Evolutionary conservation across 2,113 vertebrate species (phyloP), one percentile per base, ranked within the genome.

Genomic region (Proteles cristata): DNA sequence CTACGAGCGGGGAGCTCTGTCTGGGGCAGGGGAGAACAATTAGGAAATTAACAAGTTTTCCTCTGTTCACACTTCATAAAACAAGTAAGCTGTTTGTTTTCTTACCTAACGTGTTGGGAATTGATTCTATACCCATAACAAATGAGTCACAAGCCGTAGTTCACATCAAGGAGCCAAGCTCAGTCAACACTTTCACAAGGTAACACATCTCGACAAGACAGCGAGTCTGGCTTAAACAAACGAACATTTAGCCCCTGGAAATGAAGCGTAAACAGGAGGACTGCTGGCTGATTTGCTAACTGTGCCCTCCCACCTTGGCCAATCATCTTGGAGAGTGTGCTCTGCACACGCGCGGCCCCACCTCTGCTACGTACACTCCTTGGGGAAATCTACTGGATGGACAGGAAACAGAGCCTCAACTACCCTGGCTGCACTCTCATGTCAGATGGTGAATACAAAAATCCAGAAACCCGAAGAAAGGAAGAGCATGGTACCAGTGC

Each of bases 61-160:
- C 95, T 92, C 96, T 93, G 94, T 93, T 96, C 79, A 23, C 88
- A 96, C 96, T 87, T 82, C 89, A 90, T 97, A 80, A 93, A 97
- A 93, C 73, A 83, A 86, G 89, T 58, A 84, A 81, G 90, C 35
- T 94, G 96, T 96, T 77, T 97, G 95, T 94, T 97, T 85, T 88
- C 79, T 79, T 31, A 63, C 91, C 43, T n/a, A 66, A 97, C 96
- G 23, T 61, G 97, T 2, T 92, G 97, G 84, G 94, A 92, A 82
- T 43, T 45, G 95, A 93, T 58, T 94, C 77, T 21, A 85, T 86
- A 74, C 68, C 96, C 33, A 1, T 25, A 35, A 66, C 16, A 61
- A 83, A 28, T 97, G 95, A 97, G 92, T 96, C 98, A 95, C 35
- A 15, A 39, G 63, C 0, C 83, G 50, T 2, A 79, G 88, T 28